Base-by-base conservation (phyloP, 2,113 vertebrate genomes). In the Anguilla rostrata region DNA sequence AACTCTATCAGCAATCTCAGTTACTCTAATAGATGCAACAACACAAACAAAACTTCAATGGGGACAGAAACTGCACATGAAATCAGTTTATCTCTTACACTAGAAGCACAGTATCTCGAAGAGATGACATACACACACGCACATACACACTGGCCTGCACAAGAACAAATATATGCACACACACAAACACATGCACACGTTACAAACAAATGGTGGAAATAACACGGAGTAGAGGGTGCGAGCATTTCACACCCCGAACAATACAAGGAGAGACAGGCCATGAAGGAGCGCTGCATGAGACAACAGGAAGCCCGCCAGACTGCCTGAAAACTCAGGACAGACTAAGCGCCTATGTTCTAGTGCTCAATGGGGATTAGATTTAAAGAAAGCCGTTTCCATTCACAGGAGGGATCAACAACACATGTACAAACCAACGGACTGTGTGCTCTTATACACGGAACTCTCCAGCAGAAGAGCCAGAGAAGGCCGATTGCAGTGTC, bases 271-370 rank as follows among this genome's bases (percentile, higher is more conserved):
- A 26, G 22, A 22, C 1, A 66, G 18, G 11, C 20, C 5, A 5
- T 85, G 66, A 84, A 71, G n/a, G 57, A 40, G 66, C 3, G 7
- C 4, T 26, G 22, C 6, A 22, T n/a, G 63, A 39, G 83, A 18
- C 60, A 39, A n/a, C 26, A 26, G 43, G 66, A 85, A 16, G 26
- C 11, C 22, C 20, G 84, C 84, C 66, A 78, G 75, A 26, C 29
- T 9, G 22, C 5, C 0, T 16, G 22, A 46, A 85, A 41, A 84
- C 57, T 14, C 18, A 71, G 34, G 60, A 43, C 39, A 12, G 7
- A 18, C 39, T 53, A 85, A 85, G 53, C 66, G 22, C 22, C 41
- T 12, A 78, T 39, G 84, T 85, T 53, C 66, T 39, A 78, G 66
- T 39, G 78, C 84, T 85, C 84, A 79, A 22, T 4, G 75, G 18